phyloP scores from a whole-genome alignment of 2,797 vertebrate species.

The Catharus ustulatus region DNA sequence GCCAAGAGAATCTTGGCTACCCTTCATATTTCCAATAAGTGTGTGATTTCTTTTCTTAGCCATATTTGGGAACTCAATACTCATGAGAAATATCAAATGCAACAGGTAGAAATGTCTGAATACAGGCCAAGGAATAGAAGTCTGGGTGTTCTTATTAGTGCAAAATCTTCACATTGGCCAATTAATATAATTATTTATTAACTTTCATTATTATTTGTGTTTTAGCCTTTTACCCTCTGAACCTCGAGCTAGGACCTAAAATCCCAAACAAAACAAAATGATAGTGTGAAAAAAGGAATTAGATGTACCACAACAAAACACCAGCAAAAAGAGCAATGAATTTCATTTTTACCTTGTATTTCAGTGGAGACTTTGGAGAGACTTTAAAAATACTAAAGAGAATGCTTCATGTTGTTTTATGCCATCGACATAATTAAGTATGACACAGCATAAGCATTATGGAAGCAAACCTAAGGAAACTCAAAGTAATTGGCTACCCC shows the following conservation, averaged over 20 bases:
- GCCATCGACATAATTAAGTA: not conserved
- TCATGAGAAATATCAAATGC: not conserved
- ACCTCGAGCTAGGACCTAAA: not conserved
- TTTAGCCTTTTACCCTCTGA: not conserved
- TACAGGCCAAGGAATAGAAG: not conserved
- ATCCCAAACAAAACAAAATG: not conserved
- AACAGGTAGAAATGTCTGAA: not conserved
- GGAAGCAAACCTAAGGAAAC: conserved; percentile 4
- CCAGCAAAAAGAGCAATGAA: not conserved
- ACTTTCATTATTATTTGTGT: not conserved
- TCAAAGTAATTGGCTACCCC: not conserved
- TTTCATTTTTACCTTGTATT: not conserved
- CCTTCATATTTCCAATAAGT: not conserved
- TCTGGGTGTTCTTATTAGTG: not conserved
- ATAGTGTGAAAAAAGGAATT: not conserved
- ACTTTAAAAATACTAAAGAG: not conserved
- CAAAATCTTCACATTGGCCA: not conserved
- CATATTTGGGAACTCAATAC: not conserved
- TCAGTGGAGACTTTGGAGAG: not conserved
- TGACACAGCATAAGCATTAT: not conserved
- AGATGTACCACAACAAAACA: not conserved
- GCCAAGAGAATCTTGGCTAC: not conserved
- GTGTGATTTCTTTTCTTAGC: not conserved
- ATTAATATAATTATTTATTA: not conserved
- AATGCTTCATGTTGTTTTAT: not conserved